A percentile compares a stretch with the other conserved stretches of the same genome.
Conservation (phyloP, 2,113 vertebrate species). For the Hippotragus niger region DNA sequence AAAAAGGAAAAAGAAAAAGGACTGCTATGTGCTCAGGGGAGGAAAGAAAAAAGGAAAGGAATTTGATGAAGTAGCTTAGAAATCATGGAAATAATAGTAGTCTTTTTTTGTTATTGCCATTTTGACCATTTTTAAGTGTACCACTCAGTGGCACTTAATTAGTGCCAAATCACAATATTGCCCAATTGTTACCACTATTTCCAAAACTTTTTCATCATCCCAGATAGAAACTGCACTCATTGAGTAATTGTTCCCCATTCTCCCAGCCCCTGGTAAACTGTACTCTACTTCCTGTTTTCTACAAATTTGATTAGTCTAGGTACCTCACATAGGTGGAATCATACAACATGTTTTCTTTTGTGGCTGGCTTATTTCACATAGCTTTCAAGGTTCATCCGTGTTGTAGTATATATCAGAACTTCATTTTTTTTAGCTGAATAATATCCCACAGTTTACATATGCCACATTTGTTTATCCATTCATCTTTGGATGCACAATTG, state of each 20-base stretch:
- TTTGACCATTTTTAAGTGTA: neutral
- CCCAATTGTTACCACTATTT: neutral
- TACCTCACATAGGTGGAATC: neutral
- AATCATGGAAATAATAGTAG: neutral
- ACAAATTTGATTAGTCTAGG: neutral
- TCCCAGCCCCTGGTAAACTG: neutral
- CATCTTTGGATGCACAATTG: neutral
- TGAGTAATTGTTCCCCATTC: neutral
- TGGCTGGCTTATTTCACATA: neutral
- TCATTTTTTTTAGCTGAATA: neutral
- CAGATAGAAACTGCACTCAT: neutral
- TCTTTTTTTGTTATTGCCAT: neutral
- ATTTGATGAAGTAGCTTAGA: neutral
- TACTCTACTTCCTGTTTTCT: neutral
- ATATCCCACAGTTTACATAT: neutral
- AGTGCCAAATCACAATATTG: neutral
- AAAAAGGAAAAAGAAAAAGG: neutral
- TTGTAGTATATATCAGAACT: neutral
- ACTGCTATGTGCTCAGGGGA: neutral
- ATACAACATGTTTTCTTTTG: neutral
- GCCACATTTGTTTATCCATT: neutral
- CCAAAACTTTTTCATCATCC: neutral
- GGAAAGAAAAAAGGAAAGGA: neutral
- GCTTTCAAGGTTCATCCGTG: neutral
- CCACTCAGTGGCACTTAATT: neutral